phyloP scores from a whole-genome alignment of 2,888 invertebrate species.

The Ganaspis brasiliensis region DNA sequence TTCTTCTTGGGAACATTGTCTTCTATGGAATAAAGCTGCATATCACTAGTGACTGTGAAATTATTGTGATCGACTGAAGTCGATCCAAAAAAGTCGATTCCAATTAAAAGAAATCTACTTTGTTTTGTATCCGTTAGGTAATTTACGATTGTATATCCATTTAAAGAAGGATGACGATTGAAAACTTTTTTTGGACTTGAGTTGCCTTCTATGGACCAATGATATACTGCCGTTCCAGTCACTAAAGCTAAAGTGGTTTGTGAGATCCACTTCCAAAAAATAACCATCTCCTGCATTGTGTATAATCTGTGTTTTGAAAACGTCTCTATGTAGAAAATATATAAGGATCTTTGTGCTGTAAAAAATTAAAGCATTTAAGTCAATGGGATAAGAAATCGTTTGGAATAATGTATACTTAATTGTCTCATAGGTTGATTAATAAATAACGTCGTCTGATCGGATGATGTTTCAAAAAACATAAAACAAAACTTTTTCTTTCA shows the following conservation, averaged over 20 bases:
- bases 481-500: too few relatives aligned
- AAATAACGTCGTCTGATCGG: too few relatives aligned
- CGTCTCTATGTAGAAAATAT: constrained; percentile 99
- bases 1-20: constrained; percentile 98
- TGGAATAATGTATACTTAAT: too few relatives aligned
- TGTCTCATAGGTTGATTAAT: too few relatives aligned
- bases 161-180: constrained; percentile 96
- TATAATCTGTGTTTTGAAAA: constrained; percentile 99
- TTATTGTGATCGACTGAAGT: constrained; percentile 95
- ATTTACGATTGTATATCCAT: constrained; percentile 99
- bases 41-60: constrained; percentile 98
- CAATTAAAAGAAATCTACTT: constrained; percentile 97
- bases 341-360: constrained; percentile 96
- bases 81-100: too few relatives aligned
- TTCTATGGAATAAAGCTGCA: constrained; percentile 99
- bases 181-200: constrained; percentile 98
- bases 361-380: constrained; percentile 38
- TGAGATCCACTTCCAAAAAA: constrained; percentile 99
- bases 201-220: constrained; percentile 99
- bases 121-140: constrained; percentile 98
- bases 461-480: too few relatives aligned
- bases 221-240: constrained; percentile 97
- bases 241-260: constrained; percentile 97
- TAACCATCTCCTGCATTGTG: constrained; percentile 97
- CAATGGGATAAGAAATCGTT: too few relatives aligned